These are phyloP conservation scores for Montifringilla adamsi DNA, from an alignment of 2,113 vertebrate species.

Conservation along the genomic window DNA sequence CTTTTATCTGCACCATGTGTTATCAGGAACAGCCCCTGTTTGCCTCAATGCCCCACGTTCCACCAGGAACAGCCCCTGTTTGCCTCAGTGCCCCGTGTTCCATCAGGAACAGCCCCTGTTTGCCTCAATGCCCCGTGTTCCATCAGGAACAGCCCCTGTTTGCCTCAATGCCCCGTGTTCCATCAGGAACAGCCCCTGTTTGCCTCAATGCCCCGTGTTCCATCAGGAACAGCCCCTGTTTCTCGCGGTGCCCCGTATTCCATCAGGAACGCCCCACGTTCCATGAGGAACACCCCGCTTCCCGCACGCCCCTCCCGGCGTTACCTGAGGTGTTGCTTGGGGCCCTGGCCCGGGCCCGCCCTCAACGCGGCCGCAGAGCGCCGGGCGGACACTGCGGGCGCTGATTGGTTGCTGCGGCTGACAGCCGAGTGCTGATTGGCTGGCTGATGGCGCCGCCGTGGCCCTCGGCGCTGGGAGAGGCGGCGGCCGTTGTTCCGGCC, in stretches of 20 bases:
- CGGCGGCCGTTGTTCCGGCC: not conserved
- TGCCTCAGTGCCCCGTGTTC: not conserved
- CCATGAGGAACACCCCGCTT: not conserved
- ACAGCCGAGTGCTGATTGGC: not conserved
- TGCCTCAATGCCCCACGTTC: not conserved
- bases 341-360: not conserved
- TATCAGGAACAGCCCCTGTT: accelerated
- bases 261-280: no score
- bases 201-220: accelerated
- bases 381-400: no score
- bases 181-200: accelerated
- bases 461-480: no score
- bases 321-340: not conserved
- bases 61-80: accelerated
- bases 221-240: accelerated
- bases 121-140: accelerated
- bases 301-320: accelerated
- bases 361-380: not conserved
- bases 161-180: not conserved
- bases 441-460: accelerated
- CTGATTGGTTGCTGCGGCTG: not conserved
- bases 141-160: no score
- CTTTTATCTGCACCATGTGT: no score
- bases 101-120: accelerated
- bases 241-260: not conserved